phyloP scores from a whole-genome alignment of 2,113 vertebrate genomes.

The Salminus brasiliensis region DNA sequence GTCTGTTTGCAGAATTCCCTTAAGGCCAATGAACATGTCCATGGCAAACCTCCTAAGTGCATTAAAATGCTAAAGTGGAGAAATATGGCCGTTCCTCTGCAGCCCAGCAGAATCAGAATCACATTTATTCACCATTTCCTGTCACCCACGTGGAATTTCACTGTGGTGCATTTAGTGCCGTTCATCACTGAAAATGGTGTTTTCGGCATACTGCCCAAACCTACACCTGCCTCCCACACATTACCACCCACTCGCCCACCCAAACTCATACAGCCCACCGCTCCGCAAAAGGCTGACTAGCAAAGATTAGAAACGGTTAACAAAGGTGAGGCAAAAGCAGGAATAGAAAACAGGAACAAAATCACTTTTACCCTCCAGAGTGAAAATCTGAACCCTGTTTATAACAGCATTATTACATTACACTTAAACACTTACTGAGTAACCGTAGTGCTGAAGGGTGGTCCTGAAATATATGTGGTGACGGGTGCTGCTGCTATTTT shows the following conservation, averaged over 20 bases:
- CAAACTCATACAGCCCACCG: not conserved
- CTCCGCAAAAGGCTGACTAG: not conserved
- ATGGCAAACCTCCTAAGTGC: conserved; percentile 55
- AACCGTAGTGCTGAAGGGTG: too few relatives aligned
- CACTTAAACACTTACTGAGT: too few relatives aligned
- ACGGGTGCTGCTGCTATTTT: too few relatives aligned
- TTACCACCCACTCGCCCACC: not conserved
- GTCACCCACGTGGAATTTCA: not conserved
- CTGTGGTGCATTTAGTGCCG: not conserved
- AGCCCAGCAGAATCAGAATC: conserved; percentile 51
- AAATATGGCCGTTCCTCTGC: conserved; percentile 68
- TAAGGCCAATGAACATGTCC: conserved; percentile 40
- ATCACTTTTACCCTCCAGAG: too few relatives aligned
- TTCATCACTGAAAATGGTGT: conserved; percentile 1
- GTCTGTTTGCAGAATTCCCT: conserved; percentile 36
- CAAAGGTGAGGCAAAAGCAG: not conserved
- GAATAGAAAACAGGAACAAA: not conserved
- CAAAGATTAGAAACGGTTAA: not conserved
- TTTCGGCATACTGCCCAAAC: not conserved
- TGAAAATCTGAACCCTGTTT: too few relatives aligned
- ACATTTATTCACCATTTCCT: conserved; percentile 1
- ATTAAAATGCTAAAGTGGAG: conserved; percentile 79
- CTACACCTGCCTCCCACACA: not conserved
- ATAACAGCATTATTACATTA: too few relatives aligned
- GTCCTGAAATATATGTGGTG: too few relatives aligned